Base-by-base conservation (phyloP, 2,888 invertebrate genomes). In the Marasmarcha lunaedactyla region DNA sequence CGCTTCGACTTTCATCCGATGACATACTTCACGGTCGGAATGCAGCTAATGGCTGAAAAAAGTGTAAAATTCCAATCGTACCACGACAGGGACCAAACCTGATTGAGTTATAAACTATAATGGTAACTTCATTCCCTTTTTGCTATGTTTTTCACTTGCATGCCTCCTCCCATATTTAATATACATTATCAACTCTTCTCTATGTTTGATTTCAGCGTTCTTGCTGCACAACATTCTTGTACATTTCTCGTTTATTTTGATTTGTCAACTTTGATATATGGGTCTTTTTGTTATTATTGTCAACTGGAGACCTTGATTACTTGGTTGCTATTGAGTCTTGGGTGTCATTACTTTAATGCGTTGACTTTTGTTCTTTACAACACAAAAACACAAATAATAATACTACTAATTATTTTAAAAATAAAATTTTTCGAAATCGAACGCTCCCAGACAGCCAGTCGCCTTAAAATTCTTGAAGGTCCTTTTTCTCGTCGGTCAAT, bases 101-200 rank as follows among this genome's bases (percentile, higher is more conserved):
- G 78, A 79, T 81, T 79, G 79, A 79, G 79, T 81, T 79, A 81
- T 81, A 77, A 78, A 71, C 71, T 73, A 74, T 74, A 77, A 78
- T 76, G 71, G 72, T 72, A 59, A 70, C 65, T 69, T 68, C 70
- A 71, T 69, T 68, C 63, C 59, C 74, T 78, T 79, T 77, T 78
- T 78, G 73, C 68, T 56, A 54, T 59, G 71, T 78, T 78, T 74
- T 74, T 77, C 73, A 71, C 70, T 67, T 71, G 71, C 68, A 71
- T 73, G 59, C 70, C 68, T 56, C 54, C 59, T 61, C 65, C 66
- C 71, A 74, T 74, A 76, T 74, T 73, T 73, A 71, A 76, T 73
- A 72, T 72, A 71, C 74, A 79, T 77, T 72, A 77, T 62, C 55
- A 56, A 47, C 57, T 59, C 55, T 58, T 59, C 62, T 66, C 58